Conservation (phyloP, 2,113 vertebrate genomes). For the Siniperca chuatsi region DNA sequence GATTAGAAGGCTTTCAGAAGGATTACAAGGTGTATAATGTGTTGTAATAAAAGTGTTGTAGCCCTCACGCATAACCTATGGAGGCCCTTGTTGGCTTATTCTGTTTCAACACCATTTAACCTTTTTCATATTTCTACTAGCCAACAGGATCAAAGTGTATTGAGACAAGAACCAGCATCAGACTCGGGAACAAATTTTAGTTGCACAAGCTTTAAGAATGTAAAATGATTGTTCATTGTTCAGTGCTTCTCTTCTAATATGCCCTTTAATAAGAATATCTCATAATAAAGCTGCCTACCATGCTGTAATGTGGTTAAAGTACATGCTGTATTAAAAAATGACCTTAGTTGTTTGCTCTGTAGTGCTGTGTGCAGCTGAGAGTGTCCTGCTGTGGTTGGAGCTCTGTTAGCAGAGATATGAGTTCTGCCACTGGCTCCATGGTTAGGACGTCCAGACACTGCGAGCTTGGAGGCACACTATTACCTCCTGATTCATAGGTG, state of each 20-base stretch:
- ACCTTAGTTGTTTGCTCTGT: background rate
- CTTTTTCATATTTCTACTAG: background rate
- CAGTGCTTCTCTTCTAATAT: background rate
- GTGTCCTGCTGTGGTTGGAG: slow-evolving; percentile 22
- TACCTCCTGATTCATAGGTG: slow-evolving; percentile 74
- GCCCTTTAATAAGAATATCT: background rate
- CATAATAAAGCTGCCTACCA: background rate
- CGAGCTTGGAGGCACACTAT: slow-evolving; percentile 44
- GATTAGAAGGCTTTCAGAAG: background rate
- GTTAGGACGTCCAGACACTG: slow-evolving; percentile 54
- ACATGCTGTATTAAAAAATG: slow-evolving; percentile 18
- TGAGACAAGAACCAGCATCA: background rate
- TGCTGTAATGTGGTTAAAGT: background rate
- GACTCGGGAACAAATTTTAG: background rate
- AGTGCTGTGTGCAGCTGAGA: slow-evolving; percentile 11
- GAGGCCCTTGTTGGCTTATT: background rate
- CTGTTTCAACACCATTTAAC: too few species aligned
- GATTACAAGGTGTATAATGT: background rate
- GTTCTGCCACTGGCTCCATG: slow-evolving; percentile 48
- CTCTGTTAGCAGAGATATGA: slow-evolving; percentile 37
- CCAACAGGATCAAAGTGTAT: background rate
- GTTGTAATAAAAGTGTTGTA: background rate
- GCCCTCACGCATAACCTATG: too few species aligned
- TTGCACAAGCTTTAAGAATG: background rate
- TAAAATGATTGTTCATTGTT: background rate